Conservation (phyloP, 2,888 invertebrate species). For the Galerucella calmariensis region DNA sequence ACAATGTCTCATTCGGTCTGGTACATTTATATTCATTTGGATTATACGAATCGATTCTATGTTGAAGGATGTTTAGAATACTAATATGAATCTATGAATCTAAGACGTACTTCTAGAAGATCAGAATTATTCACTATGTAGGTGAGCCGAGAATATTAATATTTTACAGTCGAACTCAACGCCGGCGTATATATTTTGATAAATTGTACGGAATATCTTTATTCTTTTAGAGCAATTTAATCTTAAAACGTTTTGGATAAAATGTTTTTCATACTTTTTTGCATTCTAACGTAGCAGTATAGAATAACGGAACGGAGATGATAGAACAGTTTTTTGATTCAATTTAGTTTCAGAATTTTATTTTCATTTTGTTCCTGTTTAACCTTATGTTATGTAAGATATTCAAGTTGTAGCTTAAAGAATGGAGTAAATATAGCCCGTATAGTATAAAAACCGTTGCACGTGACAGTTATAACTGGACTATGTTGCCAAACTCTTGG, state of each 20-base stretch:
- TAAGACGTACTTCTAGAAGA: slow-evolving; percentile 10
- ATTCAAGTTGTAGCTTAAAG: no score
- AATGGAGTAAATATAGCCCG: no score
- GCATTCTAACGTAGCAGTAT: not conserved
- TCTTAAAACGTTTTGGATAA: not conserved
- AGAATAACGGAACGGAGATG: not conserved
- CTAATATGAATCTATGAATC: slow-evolving; percentile 31
- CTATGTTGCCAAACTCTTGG: no score
- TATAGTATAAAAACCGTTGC: no score
- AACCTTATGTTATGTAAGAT: no score
- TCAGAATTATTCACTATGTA: slow-evolving; percentile 15
- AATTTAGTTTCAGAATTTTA: not conserved
- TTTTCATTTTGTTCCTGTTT: not conserved
- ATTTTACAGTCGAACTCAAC: slow-evolving; percentile 9
- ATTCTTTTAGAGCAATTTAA: slow-evolving; percentile 6
- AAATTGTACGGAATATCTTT: slow-evolving; percentile 3
- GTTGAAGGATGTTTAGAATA: slow-evolving; percentile 40
- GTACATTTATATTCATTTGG: slow-evolving; percentile 32
- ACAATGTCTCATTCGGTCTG: not conserved
- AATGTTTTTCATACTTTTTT: not conserved
- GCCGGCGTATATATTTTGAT: slow-evolving; percentile 4
- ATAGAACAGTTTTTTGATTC: not conserved
- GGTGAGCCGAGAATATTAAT: slow-evolving; percentile 17
- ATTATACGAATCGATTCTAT: slow-evolving; percentile 41
- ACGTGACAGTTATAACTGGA: no score